Percentiles rank a stretch among this genome's conserved stretches.
Evolutionary conservation across 2,888 invertebrate species (phyloP).

Genomic region (Polyommatus icarus): DNA sequence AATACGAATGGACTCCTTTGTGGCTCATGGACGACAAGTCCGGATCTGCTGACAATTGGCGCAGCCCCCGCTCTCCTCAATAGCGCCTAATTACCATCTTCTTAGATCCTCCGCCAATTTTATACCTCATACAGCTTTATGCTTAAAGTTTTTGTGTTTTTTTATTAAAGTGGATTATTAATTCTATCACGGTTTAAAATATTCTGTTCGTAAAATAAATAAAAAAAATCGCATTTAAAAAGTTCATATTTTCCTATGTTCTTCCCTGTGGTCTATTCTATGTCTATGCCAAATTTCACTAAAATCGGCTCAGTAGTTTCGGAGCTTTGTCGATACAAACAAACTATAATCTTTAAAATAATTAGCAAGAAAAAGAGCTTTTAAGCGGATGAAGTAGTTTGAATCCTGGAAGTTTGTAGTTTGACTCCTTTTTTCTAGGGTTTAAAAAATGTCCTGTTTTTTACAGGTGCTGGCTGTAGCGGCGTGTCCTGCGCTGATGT

Average conservation of each 20-base stretch:
- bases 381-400: background rate
- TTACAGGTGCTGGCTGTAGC: constrained; percentile 81
- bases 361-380: no score
- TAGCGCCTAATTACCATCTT: background rate
- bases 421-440: no score
- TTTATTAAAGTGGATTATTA: background rate
- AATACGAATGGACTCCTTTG: background rate
- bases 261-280: no score
- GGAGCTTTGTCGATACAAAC: no score
- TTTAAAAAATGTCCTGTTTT: background rate
- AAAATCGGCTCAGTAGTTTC: no score
- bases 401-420: no score
- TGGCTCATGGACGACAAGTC: background rate
- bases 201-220: no score
- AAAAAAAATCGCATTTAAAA: no score
- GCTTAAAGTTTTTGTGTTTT: background rate
- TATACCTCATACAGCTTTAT: background rate
- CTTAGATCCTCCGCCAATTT: background rate
- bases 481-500: constrained; percentile 83
- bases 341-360: no score
- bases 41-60: background rate
- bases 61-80: background rate
- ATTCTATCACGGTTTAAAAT: background rate
- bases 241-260: no score
- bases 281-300: no score